These are phyloP conservation scores for Hyalella azteca DNA, from an alignment of 2,888 invertebrate species.

Conservation along the genomic window DNA sequence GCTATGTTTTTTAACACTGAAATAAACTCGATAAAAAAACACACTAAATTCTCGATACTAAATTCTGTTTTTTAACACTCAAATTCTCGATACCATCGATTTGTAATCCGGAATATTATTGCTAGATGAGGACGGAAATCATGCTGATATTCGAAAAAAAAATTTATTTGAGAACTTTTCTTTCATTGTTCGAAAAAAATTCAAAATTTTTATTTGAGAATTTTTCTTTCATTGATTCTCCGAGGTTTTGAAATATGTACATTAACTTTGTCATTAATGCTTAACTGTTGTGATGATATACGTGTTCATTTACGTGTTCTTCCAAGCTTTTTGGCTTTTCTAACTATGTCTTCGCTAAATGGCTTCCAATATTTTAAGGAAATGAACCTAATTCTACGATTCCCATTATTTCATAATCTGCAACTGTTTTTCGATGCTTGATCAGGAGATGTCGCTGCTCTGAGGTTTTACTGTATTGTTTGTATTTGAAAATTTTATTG, in stretches of 20 bases:
- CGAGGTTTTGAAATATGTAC: background rate
- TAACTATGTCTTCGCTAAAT: slow-evolving; percentile 37
- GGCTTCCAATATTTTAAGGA: slow-evolving; percentile 31
- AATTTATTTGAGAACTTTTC: background rate
- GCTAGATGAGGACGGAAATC: too few relatives aligned
- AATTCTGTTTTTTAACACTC: too few relatives aligned
- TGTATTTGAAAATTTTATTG: background rate
- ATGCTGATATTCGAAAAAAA: background rate
- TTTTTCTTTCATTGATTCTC: background rate
- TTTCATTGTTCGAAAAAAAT: too few relatives aligned
- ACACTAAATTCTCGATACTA: too few relatives aligned
- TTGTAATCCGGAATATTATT: too few relatives aligned
- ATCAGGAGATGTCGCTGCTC: background rate
- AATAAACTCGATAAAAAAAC: too few relatives aligned
- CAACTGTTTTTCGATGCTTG: background rate
- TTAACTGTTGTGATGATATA: slow-evolving; percentile 21
- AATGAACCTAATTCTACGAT: slow-evolving; percentile 3
- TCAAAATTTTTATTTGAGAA: too few relatives aligned
- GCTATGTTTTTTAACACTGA: too few relatives aligned
- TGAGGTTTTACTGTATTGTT: background rate
- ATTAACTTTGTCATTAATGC: slow-evolving; percentile 16
- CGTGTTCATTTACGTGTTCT: slow-evolving; percentile 28
- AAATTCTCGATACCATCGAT: too few relatives aligned
- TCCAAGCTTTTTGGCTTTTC: slow-evolving; percentile 33
- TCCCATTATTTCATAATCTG: background rate